Base-by-base conservation (phyloP, 2,888 invertebrate species). In the Melinaea menophilus region DNA sequence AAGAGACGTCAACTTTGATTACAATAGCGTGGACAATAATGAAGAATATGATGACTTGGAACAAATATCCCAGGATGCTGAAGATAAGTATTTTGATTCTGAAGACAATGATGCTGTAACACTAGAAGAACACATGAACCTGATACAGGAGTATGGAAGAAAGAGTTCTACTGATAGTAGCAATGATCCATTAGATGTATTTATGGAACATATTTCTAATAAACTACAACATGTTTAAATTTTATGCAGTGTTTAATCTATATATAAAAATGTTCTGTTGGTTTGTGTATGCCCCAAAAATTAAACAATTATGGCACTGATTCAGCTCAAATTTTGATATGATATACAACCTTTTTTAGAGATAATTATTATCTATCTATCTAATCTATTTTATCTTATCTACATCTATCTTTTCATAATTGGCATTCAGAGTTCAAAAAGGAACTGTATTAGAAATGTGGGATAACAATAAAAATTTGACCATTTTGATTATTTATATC, bases 51-150 rank as follows among this genome's bases (percentile, higher is more conserved):
- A 98, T 67, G 94, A 94, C 64, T 92, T 95, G 60, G 84, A 94
- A 65, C 93, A 93, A 75, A 79, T 85, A 13, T 82, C 86, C 54
- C 94, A 94, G 74, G 98, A 98, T 85, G 95, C 94, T 71, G 97
- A 98, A 84, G 98, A 98, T 73, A 94, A 94, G 77, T 98, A 98
- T 82, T 98, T 98, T 88, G 97, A 97, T 81, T 94, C 94, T 3
- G 97, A 97, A 80, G 92, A 93, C 35, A 94, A 95, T 69, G 93
- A 94, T 69, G 88, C 88, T 54, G 90, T 80, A 60, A 88, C 83
- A 70, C 74, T 80, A 48, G 85, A 86, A 65, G 82, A 84, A 63
- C 88, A 90, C 63, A 86, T 86, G 85, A 75, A 84, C 70, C 80
- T 89, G 63, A 77, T 85, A 33, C 75, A 85, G 65, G 84, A 83